Conservation (phyloP, 2,888 invertebrate genomes). For the Drosophila hamatofila region DNA sequence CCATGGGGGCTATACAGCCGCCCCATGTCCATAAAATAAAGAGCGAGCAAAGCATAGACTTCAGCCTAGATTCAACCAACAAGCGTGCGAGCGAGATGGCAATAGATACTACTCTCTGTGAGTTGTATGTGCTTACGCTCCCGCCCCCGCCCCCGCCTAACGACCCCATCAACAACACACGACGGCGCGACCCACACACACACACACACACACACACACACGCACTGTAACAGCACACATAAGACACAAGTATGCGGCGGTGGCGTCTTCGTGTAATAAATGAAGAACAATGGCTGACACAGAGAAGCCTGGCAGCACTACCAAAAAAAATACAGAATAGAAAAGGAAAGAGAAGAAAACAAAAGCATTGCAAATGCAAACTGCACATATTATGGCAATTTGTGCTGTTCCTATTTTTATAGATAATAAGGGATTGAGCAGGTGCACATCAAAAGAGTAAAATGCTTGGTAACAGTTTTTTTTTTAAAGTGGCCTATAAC, state of each 20-base stretch:
- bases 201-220: too few relatives aligned
- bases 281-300: slow-evolving; percentile 75
- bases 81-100: slow-evolving; percentile 39
- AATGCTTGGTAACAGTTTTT: slow-evolving; percentile 39
- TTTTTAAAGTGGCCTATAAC: slow-evolving; percentile 41
- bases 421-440: slow-evolving; percentile 17
- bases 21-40: slow-evolving; percentile 41
- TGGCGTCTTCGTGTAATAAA: slow-evolving; percentile 77
- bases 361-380: slow-evolving; percentile 18
- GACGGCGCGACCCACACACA: slow-evolving; percentile 39
- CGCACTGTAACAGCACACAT: slow-evolving; percentile 27
- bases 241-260: slow-evolving; percentile 58
- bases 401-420: slow-evolving; percentile 11
- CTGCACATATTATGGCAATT: slow-evolving; percentile 1
- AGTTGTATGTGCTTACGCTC: slow-evolving; percentile 31
- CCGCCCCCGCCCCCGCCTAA: neutral
- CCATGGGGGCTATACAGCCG: slow-evolving; percentile 43
- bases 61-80: neutral
- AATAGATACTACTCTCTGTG: slow-evolving; percentile 32
- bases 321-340: slow-evolving; percentile 1
- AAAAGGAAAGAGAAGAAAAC: neutral
- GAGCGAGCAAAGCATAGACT: slow-evolving; percentile 45
- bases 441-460: slow-evolving; percentile 24
- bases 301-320: slow-evolving; percentile 37
- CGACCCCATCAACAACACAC: slow-evolving; percentile 12